These are phyloP conservation scores for Linnaemya vulpina DNA, from an alignment of 2,888 invertebrate genomes.

Conservation along the genomic window DNA sequence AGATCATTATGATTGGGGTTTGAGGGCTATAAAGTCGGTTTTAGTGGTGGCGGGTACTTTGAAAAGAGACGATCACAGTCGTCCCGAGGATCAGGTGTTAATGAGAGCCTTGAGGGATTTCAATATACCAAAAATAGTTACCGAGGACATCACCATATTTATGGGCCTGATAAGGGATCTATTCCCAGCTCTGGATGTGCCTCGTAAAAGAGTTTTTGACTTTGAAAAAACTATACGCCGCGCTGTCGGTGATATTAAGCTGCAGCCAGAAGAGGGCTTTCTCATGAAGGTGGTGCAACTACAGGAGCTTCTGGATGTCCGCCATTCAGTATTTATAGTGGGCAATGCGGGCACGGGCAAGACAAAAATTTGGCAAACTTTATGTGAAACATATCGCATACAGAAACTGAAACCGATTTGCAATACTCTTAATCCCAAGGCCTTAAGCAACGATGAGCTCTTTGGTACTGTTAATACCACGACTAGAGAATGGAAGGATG, in stretches of 20 bases:
- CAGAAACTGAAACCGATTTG: slow-evolving; percentile 90
- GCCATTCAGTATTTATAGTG: slow-evolving; percentile 96
- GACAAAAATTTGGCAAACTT: slow-evolving; percentile 95
- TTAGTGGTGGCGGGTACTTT: slow-evolving; percentile 96
- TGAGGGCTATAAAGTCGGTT: slow-evolving; percentile 97
- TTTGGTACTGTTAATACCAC: slow-evolving; percentile 97
- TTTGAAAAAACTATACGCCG: slow-evolving; percentile 92
- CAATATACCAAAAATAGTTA: slow-evolving; percentile 96
- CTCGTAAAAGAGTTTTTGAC: slow-evolving; percentile 92
- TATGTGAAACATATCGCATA: slow-evolving; percentile 89
- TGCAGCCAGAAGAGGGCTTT: slow-evolving; percentile 96
- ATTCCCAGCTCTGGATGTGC: slow-evolving; percentile 96
- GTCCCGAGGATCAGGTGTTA: slow-evolving; percentile 93
- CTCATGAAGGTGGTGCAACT: slow-evolving; percentile 94
- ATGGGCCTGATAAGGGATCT: slow-evolving; percentile 97
- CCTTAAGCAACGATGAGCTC: slow-evolving; percentile 96
- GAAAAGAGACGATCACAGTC: slow-evolving; percentile 90
- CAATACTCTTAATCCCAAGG: slow-evolving; percentile 95
- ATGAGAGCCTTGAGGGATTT: slow-evolving; percentile 98
- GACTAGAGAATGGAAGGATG: slow-evolving; percentile 96
- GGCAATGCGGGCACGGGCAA: slow-evolving; percentile 96
- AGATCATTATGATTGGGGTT: slow-evolving; percentile 99
- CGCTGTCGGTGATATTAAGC: slow-evolving; percentile 91
- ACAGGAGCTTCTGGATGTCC: slow-evolving; percentile 95
- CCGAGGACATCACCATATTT: slow-evolving; percentile 95